Conservation (phyloP, 1,140 invertebrate genomes). For the Macrocentrus cingulum region DNA sequence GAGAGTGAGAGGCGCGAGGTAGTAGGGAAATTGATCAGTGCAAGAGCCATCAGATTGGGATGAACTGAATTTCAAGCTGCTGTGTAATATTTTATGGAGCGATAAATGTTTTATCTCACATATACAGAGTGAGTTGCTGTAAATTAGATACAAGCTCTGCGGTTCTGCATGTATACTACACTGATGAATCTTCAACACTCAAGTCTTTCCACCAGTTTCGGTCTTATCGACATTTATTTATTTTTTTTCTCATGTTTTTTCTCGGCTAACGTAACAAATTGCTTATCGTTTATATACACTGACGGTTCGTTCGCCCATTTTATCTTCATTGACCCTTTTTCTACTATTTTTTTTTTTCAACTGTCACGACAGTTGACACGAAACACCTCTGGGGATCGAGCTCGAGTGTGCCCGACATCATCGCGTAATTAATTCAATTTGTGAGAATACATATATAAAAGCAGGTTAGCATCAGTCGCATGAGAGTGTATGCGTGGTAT, state of each 20-base stretch:
- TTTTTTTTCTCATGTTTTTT: constrained; percentile 13
- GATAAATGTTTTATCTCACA: constrained; percentile 31
- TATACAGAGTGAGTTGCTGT: constrained; percentile 7
- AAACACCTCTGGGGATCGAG: too few species aligned
- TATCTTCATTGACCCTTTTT: constrained; percentile 44
- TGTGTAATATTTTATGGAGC: constrained; percentile 28
- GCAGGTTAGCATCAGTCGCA: not conserved
- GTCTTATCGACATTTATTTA: not conserved
- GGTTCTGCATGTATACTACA: not conserved
- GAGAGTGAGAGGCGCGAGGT: too few species aligned
- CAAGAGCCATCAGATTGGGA: constrained; percentile 25
- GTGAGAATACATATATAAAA: constrained; percentile 29
- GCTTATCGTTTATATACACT: constrained; percentile 44
- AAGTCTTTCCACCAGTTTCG: not conserved
- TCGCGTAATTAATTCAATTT: constrained; percentile 50
- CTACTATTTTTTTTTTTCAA: constrained; percentile 34
- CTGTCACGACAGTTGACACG: not conserved
- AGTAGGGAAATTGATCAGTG: too few species aligned
- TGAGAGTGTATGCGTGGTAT: not conserved
- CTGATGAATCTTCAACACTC: too few species aligned
- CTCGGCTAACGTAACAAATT: constrained; percentile 52
- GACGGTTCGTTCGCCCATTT: constrained; percentile 38
- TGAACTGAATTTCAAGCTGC: constrained; percentile 37
- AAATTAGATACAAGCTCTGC: constrained; percentile 40
- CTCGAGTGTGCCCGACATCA: too few species aligned